These are phyloP conservation scores for Cladopsammia gracilis DNA, from an alignment of 64 coral and sea anemone species.

Conservation along the genomic window DNA sequence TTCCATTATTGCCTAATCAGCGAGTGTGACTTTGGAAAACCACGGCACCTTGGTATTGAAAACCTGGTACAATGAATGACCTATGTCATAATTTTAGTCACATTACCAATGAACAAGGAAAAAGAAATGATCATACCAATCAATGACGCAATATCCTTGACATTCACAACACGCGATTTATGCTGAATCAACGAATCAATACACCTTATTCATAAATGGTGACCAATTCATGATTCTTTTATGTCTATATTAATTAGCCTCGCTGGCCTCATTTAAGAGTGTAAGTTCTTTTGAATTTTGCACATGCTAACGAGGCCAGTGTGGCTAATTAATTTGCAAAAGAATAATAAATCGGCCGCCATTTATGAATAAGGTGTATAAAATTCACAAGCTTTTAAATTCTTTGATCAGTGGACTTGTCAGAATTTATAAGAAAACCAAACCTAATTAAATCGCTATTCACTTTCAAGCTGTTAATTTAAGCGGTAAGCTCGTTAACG, in stretches of 20 bases:
- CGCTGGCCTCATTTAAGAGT: too few relatives aligned
- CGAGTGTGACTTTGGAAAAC: background rate
- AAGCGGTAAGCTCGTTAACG: background rate
- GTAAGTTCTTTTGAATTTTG: too few relatives aligned
- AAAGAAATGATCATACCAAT: background rate
- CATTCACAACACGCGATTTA: background rate
- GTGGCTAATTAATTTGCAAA: too few relatives aligned
- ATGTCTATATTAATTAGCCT: too few relatives aligned
- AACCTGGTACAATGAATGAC: background rate
- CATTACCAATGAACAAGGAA: background rate
- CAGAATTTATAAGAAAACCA: constrained; percentile 55
- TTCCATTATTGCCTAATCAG: too few relatives aligned
- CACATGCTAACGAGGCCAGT: too few relatives aligned
- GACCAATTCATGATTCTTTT: too few relatives aligned
- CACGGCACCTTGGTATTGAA: background rate
- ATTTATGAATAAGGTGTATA: too few relatives aligned
- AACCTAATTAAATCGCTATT: constrained; percentile 49
- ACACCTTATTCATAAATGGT: too few relatives aligned
- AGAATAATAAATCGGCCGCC: too few relatives aligned
- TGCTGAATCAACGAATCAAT: background rate
- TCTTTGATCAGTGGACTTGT: constrained; percentile 37
- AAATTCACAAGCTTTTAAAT: background rate
- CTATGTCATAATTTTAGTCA: background rate
- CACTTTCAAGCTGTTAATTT: constrained; percentile 31
- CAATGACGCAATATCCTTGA: background rate